Evolutionary conservation across 1,140 invertebrate species (phyloP).

Genomic region (Tetragnatha versicolor): DNA sequence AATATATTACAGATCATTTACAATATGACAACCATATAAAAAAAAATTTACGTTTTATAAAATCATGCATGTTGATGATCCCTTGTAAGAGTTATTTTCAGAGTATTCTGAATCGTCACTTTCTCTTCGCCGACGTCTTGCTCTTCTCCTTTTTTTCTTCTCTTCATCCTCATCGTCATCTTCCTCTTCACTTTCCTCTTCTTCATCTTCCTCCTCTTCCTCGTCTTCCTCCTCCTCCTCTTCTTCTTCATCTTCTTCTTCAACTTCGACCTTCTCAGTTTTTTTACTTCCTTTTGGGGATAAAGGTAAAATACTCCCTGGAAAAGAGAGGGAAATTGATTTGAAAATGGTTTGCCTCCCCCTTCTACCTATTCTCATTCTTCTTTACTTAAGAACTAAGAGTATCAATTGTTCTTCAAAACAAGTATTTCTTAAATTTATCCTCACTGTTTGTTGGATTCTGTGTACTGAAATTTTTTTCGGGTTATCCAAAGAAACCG

Average conservation of each 20-base stretch:
- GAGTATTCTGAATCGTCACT: constrained; percentile 29
- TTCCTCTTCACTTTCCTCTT: constrained; percentile 20
- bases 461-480: no score
- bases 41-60: background rate
- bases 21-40: no score
- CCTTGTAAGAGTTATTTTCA: constrained; percentile 34
- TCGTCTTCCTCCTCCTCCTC: constrained; percentile 21
- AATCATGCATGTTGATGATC: constrained; percentile 8
- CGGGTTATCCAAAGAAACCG: no score
- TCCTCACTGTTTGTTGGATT: no score
- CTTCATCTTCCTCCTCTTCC: constrained; percentile 30
- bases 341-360: no score
- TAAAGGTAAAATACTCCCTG: no score
- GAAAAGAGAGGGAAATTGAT: no score
- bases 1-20: no score
- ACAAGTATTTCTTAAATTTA: no score
- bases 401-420: no score
- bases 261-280: background rate
- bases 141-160: background rate
- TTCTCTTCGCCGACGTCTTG: background rate
- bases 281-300: background rate
- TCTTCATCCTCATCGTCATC: constrained; percentile 26
- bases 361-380: no score
- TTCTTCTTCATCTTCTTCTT: constrained; percentile 20
- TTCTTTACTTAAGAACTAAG: no score